Conservation (phyloP, 2,113 vertebrate species). For the Anthoscopus minutus region DNA sequence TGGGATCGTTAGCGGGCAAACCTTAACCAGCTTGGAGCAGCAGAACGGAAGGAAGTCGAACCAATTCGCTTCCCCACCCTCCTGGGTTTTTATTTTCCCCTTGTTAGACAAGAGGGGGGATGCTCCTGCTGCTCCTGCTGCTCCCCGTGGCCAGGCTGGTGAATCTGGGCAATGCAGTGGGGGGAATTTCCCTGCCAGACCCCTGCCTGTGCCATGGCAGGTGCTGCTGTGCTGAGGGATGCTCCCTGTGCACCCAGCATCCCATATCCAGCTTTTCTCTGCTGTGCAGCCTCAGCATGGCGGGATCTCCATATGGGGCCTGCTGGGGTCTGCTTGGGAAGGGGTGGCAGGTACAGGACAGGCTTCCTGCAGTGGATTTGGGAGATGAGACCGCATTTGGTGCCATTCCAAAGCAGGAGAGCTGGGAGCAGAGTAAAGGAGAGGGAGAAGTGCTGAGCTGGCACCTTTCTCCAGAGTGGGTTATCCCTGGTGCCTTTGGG, state of each 20-base stretch:
- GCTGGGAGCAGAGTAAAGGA: neutral
- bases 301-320: rapidly evolving
- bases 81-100: neutral
- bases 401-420: neutral
- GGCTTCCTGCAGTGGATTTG: rapidly evolving
- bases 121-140: neutral
- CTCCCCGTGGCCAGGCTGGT: neutral
- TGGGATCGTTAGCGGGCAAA: slow-evolving; percentile 40
- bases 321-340: rapidly evolving
- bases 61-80: neutral
- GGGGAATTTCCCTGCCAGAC: neutral
- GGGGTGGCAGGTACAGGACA: neutral
- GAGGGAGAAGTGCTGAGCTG: neutral
- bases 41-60: slow-evolving; percentile 3
- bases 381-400: neutral
- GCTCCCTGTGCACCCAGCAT: neutral
- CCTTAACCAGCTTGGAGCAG: slow-evolving; percentile 39
- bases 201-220: rapidly evolving
- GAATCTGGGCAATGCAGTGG: neutral
- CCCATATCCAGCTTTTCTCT: neutral
- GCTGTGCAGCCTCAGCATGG: rapidly evolving
- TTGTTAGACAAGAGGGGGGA: too few relatives aligned
- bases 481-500: neutral
- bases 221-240: rapidly evolving
- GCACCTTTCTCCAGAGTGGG: neutral